Evolutionary conservation across 2,888 invertebrate species (phyloP).

Genomic region (Pomacea canaliculata): DNA sequence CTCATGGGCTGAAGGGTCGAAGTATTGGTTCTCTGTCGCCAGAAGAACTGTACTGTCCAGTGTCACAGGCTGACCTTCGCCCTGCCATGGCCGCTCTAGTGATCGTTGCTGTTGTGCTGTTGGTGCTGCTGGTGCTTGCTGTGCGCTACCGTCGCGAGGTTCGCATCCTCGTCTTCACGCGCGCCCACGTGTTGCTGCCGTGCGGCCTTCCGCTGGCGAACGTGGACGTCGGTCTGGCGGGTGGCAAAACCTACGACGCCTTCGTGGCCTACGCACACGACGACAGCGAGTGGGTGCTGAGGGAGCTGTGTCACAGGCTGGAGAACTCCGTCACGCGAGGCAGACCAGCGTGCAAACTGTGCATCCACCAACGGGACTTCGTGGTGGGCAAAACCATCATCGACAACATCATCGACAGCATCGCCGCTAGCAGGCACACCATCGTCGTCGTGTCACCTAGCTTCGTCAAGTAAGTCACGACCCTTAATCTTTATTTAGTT

Average conservation of each 20-base stretch:
- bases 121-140: conserved; percentile 23
- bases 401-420: conserved; percentile 89
- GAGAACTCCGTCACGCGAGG: conserved; percentile 70
- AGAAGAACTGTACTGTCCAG: conserved; percentile 23
- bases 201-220: conserved; percentile 28
- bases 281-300: conserved; percentile 88
- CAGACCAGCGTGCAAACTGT: conserved; percentile 40
- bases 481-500: neutral
- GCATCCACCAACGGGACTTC: conserved; percentile 55
- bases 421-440: conserved; percentile 87
- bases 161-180: conserved; percentile 49
- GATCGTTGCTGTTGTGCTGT: conserved; percentile 17
- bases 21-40: conserved; percentile 14
- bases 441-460: conserved; percentile 90
- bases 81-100: conserved; percentile 17
- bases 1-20: conserved; percentile 31
- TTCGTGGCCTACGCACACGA: conserved; percentile 91
- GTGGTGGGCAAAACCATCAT: conserved; percentile 74
- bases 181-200: conserved; percentile 52
- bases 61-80: neutral
- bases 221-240: neutral
- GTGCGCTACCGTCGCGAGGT: conserved; percentile 28
- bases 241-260: conserved; percentile 78
- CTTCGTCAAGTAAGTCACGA: conserved; percentile 84
- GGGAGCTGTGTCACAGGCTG: conserved; percentile 83